Evolutionary conservation across 2,797 vertebrate genomes (phyloP).

Genomic region (Artibeus jamaicensis): DNA sequence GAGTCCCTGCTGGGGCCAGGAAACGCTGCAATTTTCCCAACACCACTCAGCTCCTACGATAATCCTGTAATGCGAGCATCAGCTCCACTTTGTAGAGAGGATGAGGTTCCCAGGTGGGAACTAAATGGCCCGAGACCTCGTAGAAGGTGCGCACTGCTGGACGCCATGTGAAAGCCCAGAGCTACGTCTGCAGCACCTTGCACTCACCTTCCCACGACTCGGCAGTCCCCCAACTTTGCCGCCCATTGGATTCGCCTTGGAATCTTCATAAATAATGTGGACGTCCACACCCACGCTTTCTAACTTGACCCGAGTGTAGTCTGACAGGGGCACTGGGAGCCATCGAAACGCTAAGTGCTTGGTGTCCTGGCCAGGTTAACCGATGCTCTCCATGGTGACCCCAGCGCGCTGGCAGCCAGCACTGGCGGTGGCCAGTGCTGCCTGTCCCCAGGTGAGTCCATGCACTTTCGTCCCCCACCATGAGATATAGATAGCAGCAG

Average conservation of each 20-base stretch:
- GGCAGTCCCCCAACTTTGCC: neutral
- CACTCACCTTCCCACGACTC: neutral
- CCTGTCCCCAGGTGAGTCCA: no score
- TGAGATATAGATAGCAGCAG: neutral
- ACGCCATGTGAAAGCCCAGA: neutral
- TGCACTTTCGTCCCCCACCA: neutral
- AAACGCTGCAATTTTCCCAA: neutral
- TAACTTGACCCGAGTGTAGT: neutral
- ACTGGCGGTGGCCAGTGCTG: accelerated
- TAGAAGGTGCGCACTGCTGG: neutral
- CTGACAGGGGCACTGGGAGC: accelerated
- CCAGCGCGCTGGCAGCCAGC: accelerated
- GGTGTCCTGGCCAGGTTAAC: neutral
- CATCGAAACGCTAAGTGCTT: neutral
- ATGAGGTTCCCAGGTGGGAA: neutral
- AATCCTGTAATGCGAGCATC: neutral
- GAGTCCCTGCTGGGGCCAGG: neutral
- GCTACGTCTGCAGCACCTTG: neutral
- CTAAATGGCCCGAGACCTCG: neutral
- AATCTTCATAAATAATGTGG: neutral
- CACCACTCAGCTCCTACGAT: neutral
- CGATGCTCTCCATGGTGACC: neutral
- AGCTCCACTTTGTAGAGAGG: neutral
- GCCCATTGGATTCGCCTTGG: accelerated
- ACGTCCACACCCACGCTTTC: neutral